Base-by-base conservation (phyloP, 1,140 invertebrate species). In the Odontomachus brunneus region DNA sequence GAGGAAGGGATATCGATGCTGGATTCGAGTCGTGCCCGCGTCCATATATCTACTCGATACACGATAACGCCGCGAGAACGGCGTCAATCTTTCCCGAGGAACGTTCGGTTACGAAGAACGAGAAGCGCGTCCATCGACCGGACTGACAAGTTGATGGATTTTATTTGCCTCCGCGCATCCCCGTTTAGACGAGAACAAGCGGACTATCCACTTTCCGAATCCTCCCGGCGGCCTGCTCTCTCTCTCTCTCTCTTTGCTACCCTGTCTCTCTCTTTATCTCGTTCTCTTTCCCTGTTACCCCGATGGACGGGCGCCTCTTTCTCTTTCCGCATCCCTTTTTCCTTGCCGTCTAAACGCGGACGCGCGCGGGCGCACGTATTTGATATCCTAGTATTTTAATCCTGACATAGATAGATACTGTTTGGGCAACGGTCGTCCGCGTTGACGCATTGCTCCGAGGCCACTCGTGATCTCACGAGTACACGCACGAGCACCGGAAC, bases 361-460 rank as follows among this genome's bases (percentile, higher is more conserved):
- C 29, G 3, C 38, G 59, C 60, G 60, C 73, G 12, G 44, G 65
- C 87, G 60, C 72, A 38, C 78, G 89, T 92, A 93, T 93, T 92
- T 91, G 90, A 92, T 94, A 92, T 91, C 89, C 88, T 82, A 91
- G 90, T 89, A 90, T 94, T 94, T 94, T 94, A 94, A 94, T 94
- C 93, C 92, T 93, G 94, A 94, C 93, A 90, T 93, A 92, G 93
- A 94, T 93, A 89, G 92, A 94, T 94, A 92, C 92, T 92, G 91
- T 93, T 94, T 93, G 93, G 91, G 71, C 89, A 93, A 84, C 88
- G 88, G 76, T 89, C 87, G 78, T 85, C 85, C 67, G 59, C 69
- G 82, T 74, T 90, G 90, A 91, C 88, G 88, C 88, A 87, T 91
- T 83, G 88, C 85, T 85, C 17, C 78, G 65, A 7, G 69, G 67